Base-by-base conservation (phyloP, 2,113 vertebrate genomes). In the Poeciliopsis occidentalis region DNA sequence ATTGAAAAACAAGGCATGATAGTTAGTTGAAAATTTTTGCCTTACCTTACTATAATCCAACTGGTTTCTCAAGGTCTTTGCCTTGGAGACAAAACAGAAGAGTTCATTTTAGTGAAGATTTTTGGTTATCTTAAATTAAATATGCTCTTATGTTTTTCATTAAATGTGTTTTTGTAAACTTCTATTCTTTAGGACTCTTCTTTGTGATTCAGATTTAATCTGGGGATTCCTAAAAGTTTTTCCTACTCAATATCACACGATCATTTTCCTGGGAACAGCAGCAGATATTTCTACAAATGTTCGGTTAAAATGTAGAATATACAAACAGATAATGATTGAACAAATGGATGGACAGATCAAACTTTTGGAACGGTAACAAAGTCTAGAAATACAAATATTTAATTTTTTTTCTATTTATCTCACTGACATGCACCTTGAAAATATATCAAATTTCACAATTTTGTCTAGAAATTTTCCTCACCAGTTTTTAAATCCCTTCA, bases 41-140 rank as follows among this genome's bases (percentile, higher is more conserved):
- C 96, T 84, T 86, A 99, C 98, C 96, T 97, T 96, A 51, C 94
- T 90, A 76, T 96, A 97, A 92, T 99, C 94, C 73, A 94, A 70
- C 64, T 95, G 85, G 80, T 94, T 95, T 83, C 94, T 95, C 79
- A 93, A 91, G 69, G 92, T 93, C 92, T 94, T 96, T 68, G 92
- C 96, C 98, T 99, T 91, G 72, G 72, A 90, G 62, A 93, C 75
- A 72, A 91, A 68, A 93, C 44, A 81, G 47, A 64, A 34, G 37
- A 8, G n/a, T n/a, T 31, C 8, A 34, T 31, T 34, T 17, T 32
- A 22, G 13, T 61, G 22, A 11, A n/a, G 22, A 1, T 47, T 22
- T 32, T 17, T n/a, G 8, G 2, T 24, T 6, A 4, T n/a, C 39
- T 5, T 37, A 39, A 4, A 65, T 4, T n/a, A 37, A n/a, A n/a